phyloP scores from a whole-genome alignment of 2,113 vertebrate species.

The Gulo gulo region DNA sequence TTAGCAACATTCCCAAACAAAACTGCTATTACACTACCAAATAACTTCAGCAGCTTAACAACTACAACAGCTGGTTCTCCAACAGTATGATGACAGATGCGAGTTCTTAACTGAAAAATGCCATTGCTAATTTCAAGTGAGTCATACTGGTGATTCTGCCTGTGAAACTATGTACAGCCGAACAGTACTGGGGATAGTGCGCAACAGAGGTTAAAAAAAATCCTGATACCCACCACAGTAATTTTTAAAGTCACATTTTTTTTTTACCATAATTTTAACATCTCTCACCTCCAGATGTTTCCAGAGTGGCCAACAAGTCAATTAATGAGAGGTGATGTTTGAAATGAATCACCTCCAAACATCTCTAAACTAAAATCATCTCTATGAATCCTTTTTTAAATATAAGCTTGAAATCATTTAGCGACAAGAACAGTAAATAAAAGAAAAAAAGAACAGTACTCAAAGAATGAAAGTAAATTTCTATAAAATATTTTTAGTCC shows the following conservation, averaged over 20 bases:
- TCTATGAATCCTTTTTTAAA: neutral
- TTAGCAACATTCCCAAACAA: neutral
- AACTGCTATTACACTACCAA: neutral
- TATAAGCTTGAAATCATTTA: neutral
- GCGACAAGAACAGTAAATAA: neutral
- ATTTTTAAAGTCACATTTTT: constrained; percentile 18
- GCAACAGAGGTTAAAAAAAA: neutral
- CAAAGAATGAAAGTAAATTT: neutral
- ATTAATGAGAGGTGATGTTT: neutral
- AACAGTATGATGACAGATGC: neutral
- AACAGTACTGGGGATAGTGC: neutral
- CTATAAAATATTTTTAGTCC: neutral
- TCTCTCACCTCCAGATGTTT: neutral
- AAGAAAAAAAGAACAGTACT: neutral
- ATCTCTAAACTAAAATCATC: neutral
- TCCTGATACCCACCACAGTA: neutral
- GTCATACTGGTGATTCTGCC: neutral
- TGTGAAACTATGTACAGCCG: neutral
- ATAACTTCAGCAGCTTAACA: neutral
- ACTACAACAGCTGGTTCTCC: neutral
- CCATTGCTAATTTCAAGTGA: neutral
- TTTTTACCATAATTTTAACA: neutral
- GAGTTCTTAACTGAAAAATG: neutral
- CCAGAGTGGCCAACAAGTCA: neutral
- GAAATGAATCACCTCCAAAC: neutral